These are phyloP conservation scores for Digitonthophagus gazella DNA, from an alignment of 2,888 invertebrate genomes.

Conservation along the genomic window DNA sequence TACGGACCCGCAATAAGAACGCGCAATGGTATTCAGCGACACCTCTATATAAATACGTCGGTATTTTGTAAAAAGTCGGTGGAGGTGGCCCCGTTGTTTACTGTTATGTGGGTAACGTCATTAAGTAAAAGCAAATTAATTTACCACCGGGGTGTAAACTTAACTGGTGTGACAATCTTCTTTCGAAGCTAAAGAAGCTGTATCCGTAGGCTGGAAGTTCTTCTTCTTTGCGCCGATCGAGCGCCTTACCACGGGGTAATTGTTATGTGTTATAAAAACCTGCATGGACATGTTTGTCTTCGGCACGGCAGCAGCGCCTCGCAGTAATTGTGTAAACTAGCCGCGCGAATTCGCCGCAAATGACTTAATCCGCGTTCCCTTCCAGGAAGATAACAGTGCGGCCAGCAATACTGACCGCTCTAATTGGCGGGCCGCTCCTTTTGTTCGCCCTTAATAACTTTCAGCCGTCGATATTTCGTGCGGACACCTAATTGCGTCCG, in stretches of 20 bases:
- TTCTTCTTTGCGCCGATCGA: not conserved
- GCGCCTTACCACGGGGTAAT: slow-evolving; percentile 34
- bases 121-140: too few relatives aligned
- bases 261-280: slow-evolving; percentile 46
- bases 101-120: too few relatives aligned
- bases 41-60: too few relatives aligned
- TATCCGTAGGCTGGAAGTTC: not conserved
- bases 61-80: not conserved
- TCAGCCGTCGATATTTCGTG: not conserved
- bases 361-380: slow-evolving; percentile 42
- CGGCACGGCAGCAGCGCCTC: slow-evolving; percentile 35
- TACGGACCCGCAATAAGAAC: not conserved
- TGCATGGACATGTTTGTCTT: slow-evolving; percentile 44
- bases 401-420: not conserved
- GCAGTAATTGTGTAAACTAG: slow-evolving; percentile 43
- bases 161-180: not conserved
- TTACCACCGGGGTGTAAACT: not conserved
- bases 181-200: not conserved
- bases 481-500: not conserved
- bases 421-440: not conserved
- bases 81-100: too few relatives aligned
- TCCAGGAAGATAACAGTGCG: not conserved
- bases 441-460: not conserved
- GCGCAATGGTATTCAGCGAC: too few relatives aligned
- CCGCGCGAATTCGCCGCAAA: slow-evolving; percentile 44